These are phyloP conservation scores for Micromys minutus DNA, from an alignment of 2,113 vertebrate genomes.

Conservation along the genomic window DNA sequence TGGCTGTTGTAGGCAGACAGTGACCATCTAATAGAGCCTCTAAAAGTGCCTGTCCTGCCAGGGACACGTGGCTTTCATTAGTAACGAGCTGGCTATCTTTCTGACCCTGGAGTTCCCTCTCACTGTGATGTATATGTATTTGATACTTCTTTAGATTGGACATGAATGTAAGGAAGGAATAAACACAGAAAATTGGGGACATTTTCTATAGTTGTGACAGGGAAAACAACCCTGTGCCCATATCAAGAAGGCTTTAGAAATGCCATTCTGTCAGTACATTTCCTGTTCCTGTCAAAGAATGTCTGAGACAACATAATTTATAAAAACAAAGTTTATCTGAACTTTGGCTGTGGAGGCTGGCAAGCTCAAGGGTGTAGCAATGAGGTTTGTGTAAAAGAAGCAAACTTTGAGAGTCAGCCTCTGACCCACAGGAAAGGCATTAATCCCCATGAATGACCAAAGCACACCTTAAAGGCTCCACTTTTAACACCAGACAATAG, in stretches of 20 bases:
- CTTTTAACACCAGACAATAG: not conserved
- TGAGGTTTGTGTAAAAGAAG: not conserved
- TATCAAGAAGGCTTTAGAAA: conserved; percentile 46
- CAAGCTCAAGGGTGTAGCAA: not conserved
- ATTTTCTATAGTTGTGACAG: not conserved
- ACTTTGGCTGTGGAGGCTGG: not conserved
- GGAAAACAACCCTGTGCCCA: not conserved
- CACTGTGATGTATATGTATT: not conserved
- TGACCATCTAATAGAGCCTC: conserved; percentile 37
- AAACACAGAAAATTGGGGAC: not conserved
- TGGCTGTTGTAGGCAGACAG: conserved; percentile 52
- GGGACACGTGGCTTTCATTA: conserved; percentile 13
- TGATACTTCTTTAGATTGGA: not conserved
- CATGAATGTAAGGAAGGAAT: conserved; percentile 9
- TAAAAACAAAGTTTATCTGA: not conserved
- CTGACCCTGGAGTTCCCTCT: conserved; percentile 34
- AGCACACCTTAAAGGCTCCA: not conserved
- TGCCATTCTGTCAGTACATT: not conserved
- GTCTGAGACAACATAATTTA: not conserved
- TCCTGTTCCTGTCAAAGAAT: not conserved
- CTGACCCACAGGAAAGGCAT: not conserved
- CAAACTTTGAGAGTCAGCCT: not conserved
- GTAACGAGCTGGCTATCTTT: conserved; percentile 14
- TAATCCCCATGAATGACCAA: not conserved
- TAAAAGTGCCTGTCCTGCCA: conserved; percentile 34